Evolutionary conservation across 2,113 vertebrate species (phyloP), one percentile per base, ranked within the genome.

Genomic region (Malurus alboscapulatus): DNA sequence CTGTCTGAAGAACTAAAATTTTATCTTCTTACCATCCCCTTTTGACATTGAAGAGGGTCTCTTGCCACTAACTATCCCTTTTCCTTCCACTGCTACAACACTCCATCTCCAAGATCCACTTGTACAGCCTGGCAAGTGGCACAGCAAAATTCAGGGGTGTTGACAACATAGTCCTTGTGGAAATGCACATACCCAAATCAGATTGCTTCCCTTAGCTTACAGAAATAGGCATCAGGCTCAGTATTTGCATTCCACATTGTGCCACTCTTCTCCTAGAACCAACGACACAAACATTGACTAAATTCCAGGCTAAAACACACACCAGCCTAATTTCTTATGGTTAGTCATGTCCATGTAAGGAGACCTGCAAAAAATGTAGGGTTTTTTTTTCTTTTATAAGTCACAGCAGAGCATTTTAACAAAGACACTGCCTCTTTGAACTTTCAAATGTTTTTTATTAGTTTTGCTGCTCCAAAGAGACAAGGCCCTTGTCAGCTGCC

Each of bases 101-200:
- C 17, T 32, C 16, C 0, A 61, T 36, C 42, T 63, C 44, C 0
- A 5, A 71, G 51, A 30, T 47, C 12, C 30, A 3, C 34, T 36
- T 16, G 22, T 7, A 6, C 51, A 74, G 54, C 59, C 77, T 32
- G 42, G 18, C n/a, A 73, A 71, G 51, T 1, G 2, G 30, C 17
- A 67, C 5, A 7, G 21, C 85, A 48, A 87, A 77, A 67, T 34
- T 17, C 18, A 82, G 19, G 14, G 10, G 14, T 14, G 8, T 0
- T 27, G 21, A 68, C 36, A 76, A 36, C 1, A 0, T 0, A 22
- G 25, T 7, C 29, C 17, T 69, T 21, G 55, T 68, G 59, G 12
- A 76, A 83, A 40, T 0, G 0, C 80, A n/a, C 1, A 0, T 3
- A 8, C 12, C n/a, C 44, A 13, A 2, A 1, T 5, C n/a, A 74